Evolutionary conservation across 2,888 invertebrate species (phyloP).

Genomic region (Atethmia centrago): DNA sequence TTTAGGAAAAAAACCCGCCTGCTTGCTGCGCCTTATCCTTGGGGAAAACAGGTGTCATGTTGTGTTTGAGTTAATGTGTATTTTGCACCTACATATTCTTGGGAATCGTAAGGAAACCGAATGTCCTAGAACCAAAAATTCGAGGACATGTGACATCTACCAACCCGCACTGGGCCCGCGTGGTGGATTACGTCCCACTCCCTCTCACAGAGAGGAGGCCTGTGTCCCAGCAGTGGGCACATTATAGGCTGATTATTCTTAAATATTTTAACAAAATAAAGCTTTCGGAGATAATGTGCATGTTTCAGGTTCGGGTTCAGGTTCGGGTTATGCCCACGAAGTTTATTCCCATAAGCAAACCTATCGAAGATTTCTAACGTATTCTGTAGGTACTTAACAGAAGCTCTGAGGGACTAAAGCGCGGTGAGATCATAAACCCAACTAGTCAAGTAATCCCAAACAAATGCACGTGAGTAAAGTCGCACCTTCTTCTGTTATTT

Average conservation of each 20-base stretch:
- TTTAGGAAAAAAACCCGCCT: no score
- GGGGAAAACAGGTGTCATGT: no score
- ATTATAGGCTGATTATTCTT: no score
- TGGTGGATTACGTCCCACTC: no score
- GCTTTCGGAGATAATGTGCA: neutral
- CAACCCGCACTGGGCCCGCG: no score
- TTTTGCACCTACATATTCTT: neutral
- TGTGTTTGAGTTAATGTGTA: neutral
- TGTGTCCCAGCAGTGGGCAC: no score
- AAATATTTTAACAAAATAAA: no score
- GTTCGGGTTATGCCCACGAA: neutral
- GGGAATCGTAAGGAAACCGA: neutral
- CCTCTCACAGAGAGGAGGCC: no score
- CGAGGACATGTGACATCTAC: no score
- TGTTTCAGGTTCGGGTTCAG: neutral
- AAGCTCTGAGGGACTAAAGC: neutral
- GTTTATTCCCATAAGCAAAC: neutral
- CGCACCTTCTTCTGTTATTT: neutral
- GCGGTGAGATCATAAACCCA: constrained; percentile 8
- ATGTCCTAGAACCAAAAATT: no score
- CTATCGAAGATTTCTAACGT: neutral
- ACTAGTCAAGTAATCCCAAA: neutral
- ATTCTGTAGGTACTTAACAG: no score
- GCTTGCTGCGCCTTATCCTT: no score
- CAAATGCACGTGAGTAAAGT: neutral